Percentiles rank a stretch among this genome's conserved stretches.
These are phyloP conservation scores for Onychomys torridus DNA, from an alignment of 2,797 vertebrate species.

Conservation along the genomic window DNA sequence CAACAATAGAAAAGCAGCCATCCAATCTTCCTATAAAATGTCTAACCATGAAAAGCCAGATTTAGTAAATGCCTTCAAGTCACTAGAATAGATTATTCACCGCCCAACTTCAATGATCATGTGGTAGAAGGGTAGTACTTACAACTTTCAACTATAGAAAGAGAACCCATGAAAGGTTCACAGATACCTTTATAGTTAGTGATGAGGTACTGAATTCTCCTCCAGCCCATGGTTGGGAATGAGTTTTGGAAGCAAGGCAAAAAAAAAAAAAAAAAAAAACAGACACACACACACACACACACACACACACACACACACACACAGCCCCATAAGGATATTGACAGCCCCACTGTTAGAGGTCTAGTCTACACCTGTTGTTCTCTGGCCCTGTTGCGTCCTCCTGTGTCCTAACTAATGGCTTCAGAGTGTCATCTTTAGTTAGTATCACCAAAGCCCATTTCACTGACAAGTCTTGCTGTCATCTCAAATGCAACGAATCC, in stretches of 20 bases:
- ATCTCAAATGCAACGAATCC: neutral
- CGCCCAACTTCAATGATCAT: neutral
- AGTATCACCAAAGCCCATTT: constrained; percentile 5
- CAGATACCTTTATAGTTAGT: neutral
- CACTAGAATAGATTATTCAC: neutral
- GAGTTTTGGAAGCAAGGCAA: neutral
- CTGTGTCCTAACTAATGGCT: too few relatives aligned
- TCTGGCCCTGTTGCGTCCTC: neutral
- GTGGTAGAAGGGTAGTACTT: neutral
- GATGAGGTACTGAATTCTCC: neutral
- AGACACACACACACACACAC: neutral
- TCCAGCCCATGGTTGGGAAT: neutral
- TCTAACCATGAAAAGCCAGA: neutral
- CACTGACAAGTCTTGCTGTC: neutral
- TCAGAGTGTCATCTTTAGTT: neutral
- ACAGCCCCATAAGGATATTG: neutral
- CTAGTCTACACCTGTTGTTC: neutral
- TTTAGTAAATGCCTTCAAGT: neutral
- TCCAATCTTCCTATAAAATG: neutral
- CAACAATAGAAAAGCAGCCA: constrained; percentile 23
- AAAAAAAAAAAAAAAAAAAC: too few relatives aligned
- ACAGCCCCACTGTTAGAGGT: neutral
- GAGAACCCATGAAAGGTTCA: neutral
- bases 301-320: neutral
- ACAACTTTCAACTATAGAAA: neutral